Evolutionary conservation across 1,140 invertebrate species (phyloP).

Genomic region (Cherax quadricarinatus): DNA sequence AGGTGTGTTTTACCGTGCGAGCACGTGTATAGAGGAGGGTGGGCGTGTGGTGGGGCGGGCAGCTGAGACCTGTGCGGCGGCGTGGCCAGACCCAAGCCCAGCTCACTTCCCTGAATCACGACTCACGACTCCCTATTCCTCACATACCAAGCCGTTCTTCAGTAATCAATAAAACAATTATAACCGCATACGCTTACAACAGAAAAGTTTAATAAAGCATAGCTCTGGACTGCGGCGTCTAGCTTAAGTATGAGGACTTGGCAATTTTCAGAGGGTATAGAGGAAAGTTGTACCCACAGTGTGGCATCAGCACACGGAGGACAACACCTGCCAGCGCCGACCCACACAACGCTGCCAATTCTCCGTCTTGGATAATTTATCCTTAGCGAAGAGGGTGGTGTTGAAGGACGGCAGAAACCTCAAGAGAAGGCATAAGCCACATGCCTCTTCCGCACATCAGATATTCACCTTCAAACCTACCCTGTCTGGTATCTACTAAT

Average conservation of each 20-base stretch:
- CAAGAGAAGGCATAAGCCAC: not conserved
- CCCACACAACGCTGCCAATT: constrained; percentile 6
- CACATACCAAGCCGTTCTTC: too few species aligned
- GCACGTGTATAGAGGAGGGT: not conserved
- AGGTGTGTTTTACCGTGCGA: not conserved
- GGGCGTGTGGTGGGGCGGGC: not conserved
- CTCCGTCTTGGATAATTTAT: not conserved
- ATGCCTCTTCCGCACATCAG: not conserved
- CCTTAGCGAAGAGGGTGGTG: not conserved
- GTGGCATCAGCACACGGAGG: constrained; percentile 27
- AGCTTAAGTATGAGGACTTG: too few species aligned
- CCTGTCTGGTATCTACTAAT: too few species aligned
- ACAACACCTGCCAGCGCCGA: constrained; percentile 25
- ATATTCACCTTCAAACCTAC: not conserved
- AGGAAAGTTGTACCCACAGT: constrained; percentile 5
- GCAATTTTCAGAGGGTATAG: not conserved
- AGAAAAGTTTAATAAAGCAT: too few species aligned
- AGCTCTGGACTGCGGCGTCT: too few species aligned
- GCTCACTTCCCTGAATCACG: not conserved
- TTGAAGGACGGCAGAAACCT: not conserved
- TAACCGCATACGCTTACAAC: too few species aligned
- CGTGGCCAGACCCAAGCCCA: not conserved
- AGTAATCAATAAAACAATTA: too few species aligned
- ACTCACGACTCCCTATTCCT: not conserved
- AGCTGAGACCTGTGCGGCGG: not conserved